A percentile compares a stretch with the other conserved stretches of the same genome.
phyloP scores from a whole-genome alignment of 2,888 invertebrate species.

The Physocephala rufipes region DNA sequence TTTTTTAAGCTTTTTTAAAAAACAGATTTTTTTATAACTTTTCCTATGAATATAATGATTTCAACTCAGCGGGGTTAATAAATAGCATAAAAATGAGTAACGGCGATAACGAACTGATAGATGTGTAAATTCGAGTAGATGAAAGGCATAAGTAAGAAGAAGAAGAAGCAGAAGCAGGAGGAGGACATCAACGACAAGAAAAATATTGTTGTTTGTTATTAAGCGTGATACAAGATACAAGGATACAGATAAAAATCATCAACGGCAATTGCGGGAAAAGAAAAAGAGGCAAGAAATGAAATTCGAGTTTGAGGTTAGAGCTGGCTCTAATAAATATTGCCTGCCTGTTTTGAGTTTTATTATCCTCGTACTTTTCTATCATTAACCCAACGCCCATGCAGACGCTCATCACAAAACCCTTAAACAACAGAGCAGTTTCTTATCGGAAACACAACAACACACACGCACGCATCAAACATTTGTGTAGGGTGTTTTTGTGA shows the following conservation, averaged over 20 bases:
- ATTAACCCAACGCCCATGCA: not conserved
- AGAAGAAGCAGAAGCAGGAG: not conserved
- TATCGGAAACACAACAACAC: conserved; percentile 3
- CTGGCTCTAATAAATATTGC: not conserved
- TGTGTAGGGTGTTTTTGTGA: no score
- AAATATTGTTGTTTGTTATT: not conserved
- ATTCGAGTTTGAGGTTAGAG: not conserved
- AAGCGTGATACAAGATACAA: not conserved
- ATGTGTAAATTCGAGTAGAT: not conserved
- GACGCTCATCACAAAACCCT: not conserved
- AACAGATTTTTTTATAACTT: no score
- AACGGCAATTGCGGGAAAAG: conserved; percentile 17
- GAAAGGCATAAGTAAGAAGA: not conserved
- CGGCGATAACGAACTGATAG: not conserved
- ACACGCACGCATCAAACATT: not conserved
- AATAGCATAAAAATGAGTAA: not conserved
- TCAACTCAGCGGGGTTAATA: no score
- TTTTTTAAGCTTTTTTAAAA: no score
- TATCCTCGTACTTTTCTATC: not conserved
- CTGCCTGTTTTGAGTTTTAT: not conserved
- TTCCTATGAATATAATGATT: no score
- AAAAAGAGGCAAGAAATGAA: not conserved
- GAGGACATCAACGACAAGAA: not conserved
- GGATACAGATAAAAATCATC: no score
- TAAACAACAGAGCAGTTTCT: not conserved